Percentiles rank a stretch among this genome's conserved stretches.
Evolutionary conservation across 1,140 invertebrate genomes (phyloP).

Genomic region (Dermatophagoides farinae): DNA sequence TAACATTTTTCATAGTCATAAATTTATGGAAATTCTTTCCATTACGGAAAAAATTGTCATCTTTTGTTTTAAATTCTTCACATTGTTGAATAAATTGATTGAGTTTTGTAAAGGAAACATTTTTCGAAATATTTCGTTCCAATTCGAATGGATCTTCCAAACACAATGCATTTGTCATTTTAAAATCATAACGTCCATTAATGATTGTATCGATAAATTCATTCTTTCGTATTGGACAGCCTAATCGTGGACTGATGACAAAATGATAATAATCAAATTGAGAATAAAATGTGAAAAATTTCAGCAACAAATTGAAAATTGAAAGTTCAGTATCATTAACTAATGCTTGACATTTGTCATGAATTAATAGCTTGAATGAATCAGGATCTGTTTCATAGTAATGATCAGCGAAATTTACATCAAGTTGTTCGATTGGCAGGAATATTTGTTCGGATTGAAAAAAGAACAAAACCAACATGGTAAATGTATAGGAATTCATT

Average conservation of each 20-base stretch:
- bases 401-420: too few species aligned
- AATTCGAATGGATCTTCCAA: constrained; percentile 3
- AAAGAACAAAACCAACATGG: neutral
- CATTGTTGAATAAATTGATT: neutral
- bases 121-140: neutral
- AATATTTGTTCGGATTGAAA: neutral
- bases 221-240: constrained; percentile 1
- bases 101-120: neutral
- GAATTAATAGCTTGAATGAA: too few species aligned
- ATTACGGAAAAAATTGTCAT: neutral
- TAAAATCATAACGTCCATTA: neutral
- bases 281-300: neutral
- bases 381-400: neutral
- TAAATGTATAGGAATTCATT: neutral
- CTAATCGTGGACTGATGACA: neutral
- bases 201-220: neutral
- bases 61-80: neutral
- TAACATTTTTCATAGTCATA: neutral
- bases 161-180: neutral
- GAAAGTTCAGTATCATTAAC: too few species aligned
- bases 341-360: too few species aligned
- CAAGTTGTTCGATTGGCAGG: too few species aligned
- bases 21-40: neutral
- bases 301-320: too few species aligned
- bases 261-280: neutral